phyloP scores from a whole-genome alignment of 2,888 invertebrate genomes.

The Napeogenes inachia region DNA sequence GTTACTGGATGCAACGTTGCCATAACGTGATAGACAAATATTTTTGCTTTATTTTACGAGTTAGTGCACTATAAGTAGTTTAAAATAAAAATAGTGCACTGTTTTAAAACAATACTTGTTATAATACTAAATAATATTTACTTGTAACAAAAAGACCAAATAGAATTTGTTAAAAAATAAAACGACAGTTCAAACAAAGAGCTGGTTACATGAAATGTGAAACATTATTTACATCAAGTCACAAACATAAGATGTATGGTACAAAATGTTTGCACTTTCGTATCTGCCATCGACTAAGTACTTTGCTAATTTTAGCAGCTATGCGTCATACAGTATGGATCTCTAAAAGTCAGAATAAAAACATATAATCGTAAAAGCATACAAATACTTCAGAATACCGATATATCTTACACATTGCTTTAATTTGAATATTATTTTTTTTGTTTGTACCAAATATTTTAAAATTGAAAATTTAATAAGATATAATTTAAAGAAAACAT shows the following conservation, averaged over 20 bases:
- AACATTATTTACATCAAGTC: conserved; percentile 7
- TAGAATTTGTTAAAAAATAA: no score
- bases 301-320: conserved; percentile 33
- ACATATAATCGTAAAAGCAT: conserved; percentile 4
- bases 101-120: neutral
- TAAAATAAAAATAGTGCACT: neutral
- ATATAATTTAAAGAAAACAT: no score
- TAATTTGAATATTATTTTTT: neutral
- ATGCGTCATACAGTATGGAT: conserved; percentile 31
- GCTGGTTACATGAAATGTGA: no score
- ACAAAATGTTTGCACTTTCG: conserved; percentile 11
- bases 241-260: neutral
- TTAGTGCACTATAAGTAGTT: neutral
- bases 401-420: neutral
- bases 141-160: no score
- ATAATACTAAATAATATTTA: no score
- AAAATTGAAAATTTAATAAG: no score
- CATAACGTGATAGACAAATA: neutral
- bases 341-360: conserved; percentile 22
- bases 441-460: neutral
- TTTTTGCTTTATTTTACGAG: neutral
- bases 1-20: neutral
- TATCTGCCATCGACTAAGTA: conserved; percentile 4
- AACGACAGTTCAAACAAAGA: no score
- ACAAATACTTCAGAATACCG: neutral